Percentiles rank a stretch among this genome's conserved stretches.
Evolutionary conservation across 2,888 invertebrate genomes (phyloP).

Genomic region (Netelia inedita): DNA sequence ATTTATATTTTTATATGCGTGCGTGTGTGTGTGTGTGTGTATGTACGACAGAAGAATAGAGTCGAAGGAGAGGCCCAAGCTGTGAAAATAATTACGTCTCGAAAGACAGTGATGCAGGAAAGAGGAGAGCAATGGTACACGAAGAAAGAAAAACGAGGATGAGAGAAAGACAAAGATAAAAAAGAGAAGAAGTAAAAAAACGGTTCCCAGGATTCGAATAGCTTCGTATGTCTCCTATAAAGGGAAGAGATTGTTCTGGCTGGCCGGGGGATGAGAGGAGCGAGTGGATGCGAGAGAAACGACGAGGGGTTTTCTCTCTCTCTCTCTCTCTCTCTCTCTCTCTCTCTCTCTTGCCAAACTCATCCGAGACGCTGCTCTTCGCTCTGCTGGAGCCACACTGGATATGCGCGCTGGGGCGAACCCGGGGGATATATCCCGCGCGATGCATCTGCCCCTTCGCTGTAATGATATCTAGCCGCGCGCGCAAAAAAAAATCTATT

Average conservation of each 20-base stretch:
- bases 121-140: slow-evolving; percentile 36
- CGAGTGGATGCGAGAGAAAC: slow-evolving; percentile 43
- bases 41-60: slow-evolving; percentile 51
- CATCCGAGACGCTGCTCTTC: slow-evolving; percentile 50
- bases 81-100: slow-evolving; percentile 83
- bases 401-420: slow-evolving; percentile 68
- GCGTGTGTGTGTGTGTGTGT: background rate
- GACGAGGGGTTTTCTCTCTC: slow-evolving; percentile 51
- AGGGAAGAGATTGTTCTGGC: slow-evolving; percentile 82
- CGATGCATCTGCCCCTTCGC: slow-evolving; percentile 82
- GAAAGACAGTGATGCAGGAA: slow-evolving; percentile 76
- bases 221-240: slow-evolving; percentile 82
- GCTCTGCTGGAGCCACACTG: slow-evolving; percentile 61
- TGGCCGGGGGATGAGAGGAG: slow-evolving; percentile 47
- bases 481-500: slow-evolving; percentile 70
- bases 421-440: slow-evolving; percentile 68
- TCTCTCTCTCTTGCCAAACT: slow-evolving; percentile 60
- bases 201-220: slow-evolving; percentile 84
- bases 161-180: slow-evolving; percentile 65
- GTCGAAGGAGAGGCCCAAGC: slow-evolving; percentile 75
- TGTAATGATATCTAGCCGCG: slow-evolving; percentile 80
- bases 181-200: slow-evolving; percentile 74
- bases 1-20: background rate
- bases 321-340: slow-evolving; percentile 16
- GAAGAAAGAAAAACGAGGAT: slow-evolving; percentile 41